Percentiles rank a stretch among this genome's conserved stretches.
Evolutionary conservation across 1,140 invertebrate species (phyloP).

Genomic region (Cydia splendana): DNA sequence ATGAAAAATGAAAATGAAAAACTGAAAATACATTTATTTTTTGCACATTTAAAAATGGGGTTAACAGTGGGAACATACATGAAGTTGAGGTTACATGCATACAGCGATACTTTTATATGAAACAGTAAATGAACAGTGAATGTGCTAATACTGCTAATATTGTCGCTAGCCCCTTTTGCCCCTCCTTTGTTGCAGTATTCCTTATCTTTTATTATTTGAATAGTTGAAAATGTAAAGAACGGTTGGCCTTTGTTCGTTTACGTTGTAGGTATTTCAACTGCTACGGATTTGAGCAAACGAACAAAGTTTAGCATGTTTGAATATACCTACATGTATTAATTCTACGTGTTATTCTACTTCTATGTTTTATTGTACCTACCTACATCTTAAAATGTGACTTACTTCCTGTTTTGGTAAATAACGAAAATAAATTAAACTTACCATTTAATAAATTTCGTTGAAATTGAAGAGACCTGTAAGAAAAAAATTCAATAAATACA

Average conservation of each 20-base stretch:
- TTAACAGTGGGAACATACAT: too few relatives aligned
- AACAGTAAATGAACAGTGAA: too few relatives aligned
- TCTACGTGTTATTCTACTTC: too few relatives aligned
- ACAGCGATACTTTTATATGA: too few relatives aligned
- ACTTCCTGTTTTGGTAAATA: not conserved
- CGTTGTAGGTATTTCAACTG: not conserved
- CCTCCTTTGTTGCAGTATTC: not conserved
- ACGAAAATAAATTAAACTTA: slow-evolving; percentile 15
- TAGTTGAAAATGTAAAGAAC: not conserved
- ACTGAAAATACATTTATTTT: too few relatives aligned
- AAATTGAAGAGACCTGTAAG: slow-evolving; percentile 16
- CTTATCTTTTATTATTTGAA: not conserved
- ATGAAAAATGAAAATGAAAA: too few relatives aligned
- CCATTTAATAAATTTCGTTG: not conserved
- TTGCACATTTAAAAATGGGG: too few relatives aligned
- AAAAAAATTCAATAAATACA: not conserved
- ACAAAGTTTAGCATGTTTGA: not conserved
- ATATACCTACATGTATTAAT: too few relatives aligned
- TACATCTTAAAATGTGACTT: not conserved
- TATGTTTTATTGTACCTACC: too few relatives aligned
- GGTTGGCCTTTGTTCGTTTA: not conserved
- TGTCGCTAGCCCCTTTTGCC: not conserved
- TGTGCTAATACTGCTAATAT: not conserved
- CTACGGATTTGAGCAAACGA: not conserved
- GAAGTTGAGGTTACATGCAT: too few relatives aligned